Evolutionary conservation across 2,888 invertebrate species (phyloP), one percentile per base, ranked within the genome.

Genomic region (Agriopis leucophaearia): DNA sequence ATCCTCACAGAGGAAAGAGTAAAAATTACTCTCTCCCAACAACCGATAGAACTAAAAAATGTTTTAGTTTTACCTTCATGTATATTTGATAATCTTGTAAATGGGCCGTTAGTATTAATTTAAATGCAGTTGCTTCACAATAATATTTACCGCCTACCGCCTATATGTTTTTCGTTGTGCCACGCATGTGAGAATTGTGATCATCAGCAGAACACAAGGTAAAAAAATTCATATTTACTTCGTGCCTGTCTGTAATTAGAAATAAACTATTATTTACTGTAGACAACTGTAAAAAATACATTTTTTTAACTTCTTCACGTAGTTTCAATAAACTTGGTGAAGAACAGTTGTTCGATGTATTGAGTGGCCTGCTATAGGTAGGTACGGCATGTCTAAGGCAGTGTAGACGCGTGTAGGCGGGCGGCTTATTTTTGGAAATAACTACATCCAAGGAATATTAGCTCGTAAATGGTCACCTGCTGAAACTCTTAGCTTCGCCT

Each of bases 181-280:
- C 35, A 18, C 50, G 18, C 9, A 18, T 55, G 48, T 16, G 5
- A 48, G 42, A 47, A 44, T 12, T 12, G 55, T 18, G 54, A 8
- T 7, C 16, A 58, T 35, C 10, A 10, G 40, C 12, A 42, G 40
- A 47, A 54, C 27, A 38, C 54, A 48, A 68, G 68, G 68, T 67
- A 67, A 67, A 67, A 67, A 58, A 50, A 18, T 45, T 52, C 7
- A 35, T 44, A 54, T 55, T 45, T 63, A 52, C 38, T 50, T 54
- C n/a, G 61, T 74, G 66, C 59, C 65, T 27, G 27, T 27, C 9
- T 70, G 64, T 72, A 63, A 56, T 48, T 72, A 69, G 50, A 72
- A 77, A 70, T 63, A 67, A 66, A 70, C 51, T 72, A 63, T 59
- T 74, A 72, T 6, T 81, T 83, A 81, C 80, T 80, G 79, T 81